Base-by-base conservation (phyloP, 2,888 invertebrate genomes). In the Patella caerulea region DNA sequence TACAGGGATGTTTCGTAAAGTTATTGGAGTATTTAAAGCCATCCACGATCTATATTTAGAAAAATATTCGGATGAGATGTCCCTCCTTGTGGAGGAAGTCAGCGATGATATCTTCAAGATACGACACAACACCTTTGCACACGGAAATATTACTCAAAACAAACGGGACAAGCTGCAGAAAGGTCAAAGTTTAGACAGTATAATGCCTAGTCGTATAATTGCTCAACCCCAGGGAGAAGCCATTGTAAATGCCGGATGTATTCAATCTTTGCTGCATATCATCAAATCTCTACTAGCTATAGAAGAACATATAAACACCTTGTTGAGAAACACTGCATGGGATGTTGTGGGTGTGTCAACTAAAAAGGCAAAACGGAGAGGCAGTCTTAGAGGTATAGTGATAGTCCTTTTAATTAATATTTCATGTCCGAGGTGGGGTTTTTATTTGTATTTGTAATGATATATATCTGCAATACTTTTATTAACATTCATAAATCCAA, bases 41-140 rank as follows among this genome's bases (percentile, higher is more conserved):
- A 84, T 90, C 71, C 88, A 88, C 78, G 88, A 89, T 45, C 84
- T 89, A 45, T 90, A 90, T 79, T 83, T 89, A 59, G 90, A 90
- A 72, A 89, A 87, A 75, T 87, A 86, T 71, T 86, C 88, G 5
- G 90, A 90, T 77, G 89, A 90, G 76, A 86, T 90, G 84, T 85
- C 89, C 0, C 81, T 85, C 3, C 79, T 90, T 5, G 84, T 88
- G 17, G 89, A 90, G 70, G 86, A 87, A 73, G 85, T 90, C 19
- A 87, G 86, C 77, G 88, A 89, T 78, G 89, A 89, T 52, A 83
- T 89, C 24, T 79, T 83, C 53, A 83, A 86, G 72, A 82, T 82
- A 3, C 65, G 65, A 11, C 65, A 65, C 24, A 65, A 65, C 24
- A 24, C 65, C 19, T 65, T 65, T 7, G 65, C 65, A 12, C 19